Base-by-base conservation (phyloP, 2,888 invertebrate species). In the Rhingia rostrata region DNA sequence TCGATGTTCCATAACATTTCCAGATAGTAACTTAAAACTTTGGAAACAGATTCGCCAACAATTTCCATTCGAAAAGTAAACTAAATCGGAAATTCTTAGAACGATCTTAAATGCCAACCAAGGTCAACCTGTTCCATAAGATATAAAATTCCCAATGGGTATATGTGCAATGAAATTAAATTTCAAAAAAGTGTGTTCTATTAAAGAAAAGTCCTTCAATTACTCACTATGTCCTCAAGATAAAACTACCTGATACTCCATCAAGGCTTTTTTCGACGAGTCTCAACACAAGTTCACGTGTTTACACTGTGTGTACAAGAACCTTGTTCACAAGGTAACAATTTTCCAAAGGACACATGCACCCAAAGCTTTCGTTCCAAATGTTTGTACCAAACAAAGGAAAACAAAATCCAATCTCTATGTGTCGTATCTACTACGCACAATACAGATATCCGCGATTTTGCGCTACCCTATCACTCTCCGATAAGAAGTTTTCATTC, bases 271-370 rank as follows among this genome's bases (percentile, higher is more conserved):
- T 10, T 30, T 32, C 10, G 22, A 4, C 12, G 37, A 64, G 30
- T 58, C 56, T 58, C 45, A 45, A 45, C 37, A 56, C 56, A 56
- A 47, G 47, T 70, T 70, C 58, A 60, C 14, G 12, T 32, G 32
- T 33, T 41, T 35, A 6, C 54, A 41, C 14, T 37, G 58, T 47
- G 41, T 51, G 60, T 32, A 60, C 60, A 22, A 60, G 45, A 63
- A 72, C 41, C 61, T 72, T 72, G 43, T 43, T 39, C 12, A 54
- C 63, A 72, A 72, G 61, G 61, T 72, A 61, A 63, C 54, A 58
- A 12, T n/a, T 9, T 22, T 35, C 45, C 35, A 43, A 49, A 74
- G 64, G 64, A 58, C 74, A 64, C 6, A 49, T 74, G 74, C 39
- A 74, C 74, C 39, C 4, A 39, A 49, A 74, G 56, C 56, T 74